These are phyloP conservation scores for Solea solea DNA, from an alignment of 2,113 vertebrate genomes.

Conservation along the genomic window DNA sequence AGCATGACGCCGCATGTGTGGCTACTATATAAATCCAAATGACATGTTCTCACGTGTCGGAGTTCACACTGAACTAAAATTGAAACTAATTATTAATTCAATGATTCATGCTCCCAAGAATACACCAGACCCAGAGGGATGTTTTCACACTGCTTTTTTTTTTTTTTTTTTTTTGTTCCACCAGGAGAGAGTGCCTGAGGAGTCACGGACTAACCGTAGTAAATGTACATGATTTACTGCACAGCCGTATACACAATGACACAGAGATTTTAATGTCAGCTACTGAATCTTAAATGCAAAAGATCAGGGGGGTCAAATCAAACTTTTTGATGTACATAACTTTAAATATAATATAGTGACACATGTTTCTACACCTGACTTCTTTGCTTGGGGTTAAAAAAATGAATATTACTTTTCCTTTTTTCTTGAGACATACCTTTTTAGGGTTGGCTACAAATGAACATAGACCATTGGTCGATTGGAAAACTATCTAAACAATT, in stretches of 20 bases:
- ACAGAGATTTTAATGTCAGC: slow-evolving; percentile 7
- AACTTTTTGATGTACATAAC: neutral
- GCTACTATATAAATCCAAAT: slow-evolving; percentile 12
- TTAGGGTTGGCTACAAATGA: slow-evolving; percentile 47
- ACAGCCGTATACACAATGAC: neutral
- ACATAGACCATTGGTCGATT: slow-evolving; percentile 34
- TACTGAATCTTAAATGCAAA: neutral
- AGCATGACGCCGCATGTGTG: slow-evolving; percentile 12
- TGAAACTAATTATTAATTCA: slow-evolving; percentile 34
- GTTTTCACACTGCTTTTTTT: neutral
- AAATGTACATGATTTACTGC: too few species aligned
- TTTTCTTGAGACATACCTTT: slow-evolving; percentile 42
- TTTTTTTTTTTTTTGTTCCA: neutral
- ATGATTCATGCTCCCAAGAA: slow-evolving; percentile 18
- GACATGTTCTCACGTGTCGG: slow-evolving; percentile 16
- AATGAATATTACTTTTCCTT: neutral
- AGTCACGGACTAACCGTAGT: too few species aligned
- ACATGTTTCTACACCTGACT: neutral
- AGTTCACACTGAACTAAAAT: slow-evolving; percentile 11
- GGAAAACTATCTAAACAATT: slow-evolving; percentile 73
- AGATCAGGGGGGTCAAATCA: neutral
- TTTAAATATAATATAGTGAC: neutral
- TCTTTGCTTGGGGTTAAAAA: neutral
- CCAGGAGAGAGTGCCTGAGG: too few species aligned
- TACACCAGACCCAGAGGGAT: slow-evolving; percentile 13